Base-by-base conservation (phyloP, 2,888 invertebrate genomes). In the Polydrusus pterygomalis region DNA sequence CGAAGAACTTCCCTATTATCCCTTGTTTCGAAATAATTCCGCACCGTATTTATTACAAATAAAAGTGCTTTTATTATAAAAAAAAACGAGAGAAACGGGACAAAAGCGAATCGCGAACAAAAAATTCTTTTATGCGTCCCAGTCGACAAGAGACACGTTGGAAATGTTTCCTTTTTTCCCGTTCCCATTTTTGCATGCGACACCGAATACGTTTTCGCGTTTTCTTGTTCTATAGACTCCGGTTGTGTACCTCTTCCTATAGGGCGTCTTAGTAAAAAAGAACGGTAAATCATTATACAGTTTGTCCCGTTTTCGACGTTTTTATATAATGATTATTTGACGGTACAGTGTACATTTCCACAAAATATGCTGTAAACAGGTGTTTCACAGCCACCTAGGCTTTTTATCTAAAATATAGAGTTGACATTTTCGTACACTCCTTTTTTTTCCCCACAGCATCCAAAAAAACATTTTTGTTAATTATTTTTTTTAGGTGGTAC, bases 401-500 rank as follows among this genome's bases (percentile, higher is more conserved):
- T n/a, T n/a, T n/a, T n/a, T n/a, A n/a, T n/a, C n/a, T n/a, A n/a
- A n/a, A n/a, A n/a, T n/a, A n/a, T n/a, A n/a, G n/a, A n/a, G n/a
- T n/a, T n/a, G n/a, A n/a, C n/a, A n/a, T n/a, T n/a, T n/a, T n/a
- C n/a, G n/a, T n/a, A n/a, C n/a, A n/a, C n/a, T n/a, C n/a, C n/a
- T 25, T 25, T 25, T 25, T 25, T n/a, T n/a, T n/a, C n/a, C n/a
- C n/a, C n/a, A n/a, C n/a, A n/a, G n/a, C n/a, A n/a, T n/a, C 25
- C 25, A 25, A 25, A 3, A 25, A 25, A 25, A 25, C 25, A 25
- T 25, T 25, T 25, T 25, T 25, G 1, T 25, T 25, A 25, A 25
- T 25, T 25, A 25, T 25, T 25, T 25, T 18, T 40, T 30, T 56
- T 73, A 85, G 85, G 91, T 40, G 93, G 93, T 5, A 87, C 89